Evolutionary conservation across 2,113 vertebrate species (phyloP), one percentile per base, ranked within the genome.

Genomic region (Colaptes auratus): DNA sequence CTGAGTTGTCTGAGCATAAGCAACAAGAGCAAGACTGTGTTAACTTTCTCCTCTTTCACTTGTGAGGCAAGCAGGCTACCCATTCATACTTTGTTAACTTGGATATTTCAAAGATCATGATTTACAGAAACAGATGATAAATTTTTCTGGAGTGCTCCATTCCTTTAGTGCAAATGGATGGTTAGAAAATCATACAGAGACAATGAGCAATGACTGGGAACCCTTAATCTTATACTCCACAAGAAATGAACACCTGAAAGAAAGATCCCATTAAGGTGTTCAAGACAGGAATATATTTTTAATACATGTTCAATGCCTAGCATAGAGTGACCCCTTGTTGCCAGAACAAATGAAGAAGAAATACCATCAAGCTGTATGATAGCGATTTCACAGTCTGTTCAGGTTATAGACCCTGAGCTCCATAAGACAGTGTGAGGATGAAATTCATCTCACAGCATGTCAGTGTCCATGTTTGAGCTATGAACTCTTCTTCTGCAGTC

Each of bases 271-370:
- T 82, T 66, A 87, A 67, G 5, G 8, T 74, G 16, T 58, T 70
- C 24, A 70, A 87, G 84, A 63, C 30, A 79, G 77, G 59, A 89
- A 24, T 8, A n/a, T 65, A 58, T 60, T 93, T 91, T 85, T 70
- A 82, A 44, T 39, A 28, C 0, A 0, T 66, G 10, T 87, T 82
- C 71, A 84, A 9, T 46, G 50, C 21, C 2, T 11, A 79, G n/a
- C 21, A 59, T 15, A 66, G 60, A 19, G 60, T 84, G 64, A 93
- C 44, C 23, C 4, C 20, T 65, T 67, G 23, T 39, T 95, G 50
- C 30, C n/a, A 55, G 64, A 75, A 25, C 18, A 85, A 82, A 82
- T 35, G 52, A 89, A 82, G 52, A 2, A 82, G 55, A 84, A 87
- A 79, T 36, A 82, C n/a, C 8, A 3, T 28, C 35, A 90, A 85